Base-by-base conservation (phyloP, 2,888 invertebrate genomes). In the Leptinotarsa haldemani region DNA sequence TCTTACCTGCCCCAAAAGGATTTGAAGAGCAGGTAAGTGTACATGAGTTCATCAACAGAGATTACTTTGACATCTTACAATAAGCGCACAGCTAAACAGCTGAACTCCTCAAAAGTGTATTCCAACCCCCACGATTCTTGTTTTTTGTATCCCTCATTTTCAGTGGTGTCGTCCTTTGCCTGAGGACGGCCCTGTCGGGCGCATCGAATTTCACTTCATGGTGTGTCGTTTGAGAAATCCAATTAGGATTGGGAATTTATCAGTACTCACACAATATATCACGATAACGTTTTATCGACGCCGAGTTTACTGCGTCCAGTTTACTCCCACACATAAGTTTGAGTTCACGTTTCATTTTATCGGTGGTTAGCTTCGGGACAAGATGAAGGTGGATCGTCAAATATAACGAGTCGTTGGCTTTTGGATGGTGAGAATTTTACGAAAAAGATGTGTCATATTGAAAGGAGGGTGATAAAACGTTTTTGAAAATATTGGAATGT, bases 141-240 rank as follows among this genome's bases (percentile, higher is more conserved):
- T 40, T 40, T 7, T 40, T 9, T 12, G 9, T 40, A 40, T 40
- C 40, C 2, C 3, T 40, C 1, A 22, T 1, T 22, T 22, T 22
- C 40, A 40, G 9, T 40, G 9, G 40, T 40, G 9, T 12, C 40
- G 40, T 40, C 40, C 9, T 40, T 40, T 40, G 18, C 52, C 58
- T 58, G 25, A 30, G 12, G 61, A 5, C 61, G 61, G 61, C 9
- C 9, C 40, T 61, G 56, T 56, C 56, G 22, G 15, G 3, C 22
- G 56, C n/a, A 20, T 25, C 61, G 40, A 61, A 61, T 40, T 61
- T 61, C 40, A 30, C 61, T 61, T 61, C 61, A 40, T 61, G 56
- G 56, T 56, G 20, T 76, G 76, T 76, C 76, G 75, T 71, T 75
- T 70, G 75, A 72, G 74, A 73, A 76, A 79, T 77, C 78, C 79